Percentiles rank a stretch among this genome's conserved stretches.
phyloP scores from a whole-genome alignment of 53 echinoderm and acorn worm genomes.

The Patiria pectinifera region DNA sequence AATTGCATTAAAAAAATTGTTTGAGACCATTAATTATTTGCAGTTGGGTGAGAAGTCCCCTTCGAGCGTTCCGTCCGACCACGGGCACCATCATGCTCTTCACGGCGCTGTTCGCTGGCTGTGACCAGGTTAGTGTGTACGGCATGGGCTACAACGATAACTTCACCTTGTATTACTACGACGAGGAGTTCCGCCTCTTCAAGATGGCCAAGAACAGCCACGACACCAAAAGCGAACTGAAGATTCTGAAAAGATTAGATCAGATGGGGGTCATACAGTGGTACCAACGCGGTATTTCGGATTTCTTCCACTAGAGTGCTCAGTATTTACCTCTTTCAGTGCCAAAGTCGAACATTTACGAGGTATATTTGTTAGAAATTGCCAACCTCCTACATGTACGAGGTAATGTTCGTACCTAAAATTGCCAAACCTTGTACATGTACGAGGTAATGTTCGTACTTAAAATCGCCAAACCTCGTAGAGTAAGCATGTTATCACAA shows the following conservation, averaged over 20 bases:
- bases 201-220: slow-evolving; percentile 80
- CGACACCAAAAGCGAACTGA: slow-evolving; percentile 85
- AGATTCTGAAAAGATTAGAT: slow-evolving; percentile 74
- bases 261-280: slow-evolving; percentile 74
- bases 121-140: slow-evolving; percentile 86
- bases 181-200: slow-evolving; percentile 72
- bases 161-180: slow-evolving; percentile 93
- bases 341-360: too few relatives aligned
- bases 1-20: too few relatives aligned
- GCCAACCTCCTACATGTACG: too few relatives aligned
- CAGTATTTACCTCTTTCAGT: background rate
- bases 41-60: slow-evolving; percentile 43
- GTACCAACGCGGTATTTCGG: slow-evolving; percentile 87
- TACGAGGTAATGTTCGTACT: too few relatives aligned
- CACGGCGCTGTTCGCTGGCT: slow-evolving; percentile 79
- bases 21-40: background rate
- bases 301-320: slow-evolving; percentile 43
- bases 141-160: slow-evolving; percentile 93
- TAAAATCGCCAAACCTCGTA: too few relatives aligned
- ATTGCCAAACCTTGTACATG: too few relatives aligned
- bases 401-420: too few relatives aligned
- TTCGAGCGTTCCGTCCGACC: slow-evolving; percentile 86
- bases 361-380: too few relatives aligned
- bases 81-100: slow-evolving; percentile 92
- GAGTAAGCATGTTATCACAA: too few relatives aligned